Evolutionary conservation across 2,797 vertebrate species (phyloP).

Genomic region (Paguma larvata): DNA sequence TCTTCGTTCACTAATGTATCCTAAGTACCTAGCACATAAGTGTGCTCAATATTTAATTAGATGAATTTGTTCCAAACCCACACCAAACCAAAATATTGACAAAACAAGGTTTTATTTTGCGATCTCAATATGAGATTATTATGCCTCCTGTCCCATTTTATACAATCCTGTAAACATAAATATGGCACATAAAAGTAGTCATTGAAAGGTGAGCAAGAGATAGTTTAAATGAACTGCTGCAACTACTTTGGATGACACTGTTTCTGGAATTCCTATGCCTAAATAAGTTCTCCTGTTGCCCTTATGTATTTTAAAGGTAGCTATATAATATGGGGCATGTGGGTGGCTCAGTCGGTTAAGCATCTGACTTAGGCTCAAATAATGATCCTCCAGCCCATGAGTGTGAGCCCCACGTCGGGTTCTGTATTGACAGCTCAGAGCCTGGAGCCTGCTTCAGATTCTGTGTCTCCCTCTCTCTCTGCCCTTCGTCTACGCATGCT

Average conservation of each 20-base stretch:
- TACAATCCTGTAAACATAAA: not conserved
- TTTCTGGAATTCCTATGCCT: not conserved
- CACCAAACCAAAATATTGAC: not conserved
- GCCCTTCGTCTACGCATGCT: no score
- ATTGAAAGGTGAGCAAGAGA: not conserved
- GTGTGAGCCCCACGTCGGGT: no score
- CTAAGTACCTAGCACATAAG: not conserved
- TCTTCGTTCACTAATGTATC: not conserved
- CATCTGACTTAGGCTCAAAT: no score
- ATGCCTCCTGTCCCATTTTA: not conserved
- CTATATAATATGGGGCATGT: not conserved
- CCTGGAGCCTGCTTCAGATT: no score
- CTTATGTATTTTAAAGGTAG: not conserved
- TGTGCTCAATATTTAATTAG: not conserved
- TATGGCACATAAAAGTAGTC: not conserved
- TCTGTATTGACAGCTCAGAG: no score
- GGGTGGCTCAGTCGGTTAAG: no score
- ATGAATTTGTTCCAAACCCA: slow-evolving; percentile 30
- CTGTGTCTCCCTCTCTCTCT: no score
- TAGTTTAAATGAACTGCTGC: not conserved
- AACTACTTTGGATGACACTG: not conserved
- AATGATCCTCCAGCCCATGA: no score
- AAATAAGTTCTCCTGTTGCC: not conserved
- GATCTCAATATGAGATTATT: not conserved
- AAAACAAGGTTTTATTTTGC: not conserved